A percentile compares a stretch with the other conserved stretches of the same genome.
These are phyloP conservation scores for Aphrocallistes beatrix DNA, from an alignment of 37 sponge, comb jelly and placozoan species.

Conservation along the genomic window DNA sequence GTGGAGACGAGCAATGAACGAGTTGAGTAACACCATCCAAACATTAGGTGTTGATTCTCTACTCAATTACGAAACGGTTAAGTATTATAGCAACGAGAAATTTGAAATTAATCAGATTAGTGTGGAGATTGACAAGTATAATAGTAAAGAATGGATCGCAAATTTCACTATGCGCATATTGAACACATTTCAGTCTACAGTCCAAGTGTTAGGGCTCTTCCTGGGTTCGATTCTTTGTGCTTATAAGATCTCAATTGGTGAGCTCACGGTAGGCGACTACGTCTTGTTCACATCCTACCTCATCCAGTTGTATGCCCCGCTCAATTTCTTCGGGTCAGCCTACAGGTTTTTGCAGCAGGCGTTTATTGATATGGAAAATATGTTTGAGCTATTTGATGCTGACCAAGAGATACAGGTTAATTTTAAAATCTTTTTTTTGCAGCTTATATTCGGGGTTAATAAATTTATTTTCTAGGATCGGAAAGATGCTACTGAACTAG, in stretches of 20 bases:
- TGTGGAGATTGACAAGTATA: slow-evolving; percentile 48
- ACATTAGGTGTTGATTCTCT: slow-evolving; percentile 88
- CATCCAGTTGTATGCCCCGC: slow-evolving; percentile 84
- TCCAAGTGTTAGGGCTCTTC: slow-evolving; percentile 67
- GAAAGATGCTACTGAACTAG: slow-evolving; percentile 2
- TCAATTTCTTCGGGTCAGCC: slow-evolving; percentile 94
- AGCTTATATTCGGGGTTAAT: background rate
- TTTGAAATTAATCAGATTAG: slow-evolving; percentile 74
- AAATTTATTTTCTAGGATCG: background rate
- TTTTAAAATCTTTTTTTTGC: background rate
- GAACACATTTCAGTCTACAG: slow-evolving; percentile 64
- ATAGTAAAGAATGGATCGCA: slow-evolving; percentile 62
- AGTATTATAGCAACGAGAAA: slow-evolving; percentile 83
- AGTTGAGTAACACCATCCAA: slow-evolving; percentile 61
- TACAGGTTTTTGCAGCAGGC: slow-evolving; percentile 92
- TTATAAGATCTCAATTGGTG: slow-evolving; percentile 63
- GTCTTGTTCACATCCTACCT: slow-evolving; percentile 94
- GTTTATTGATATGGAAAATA: slow-evolving; percentile 98
- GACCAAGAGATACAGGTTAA: slow-evolving; percentile 59
- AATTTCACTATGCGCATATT: slow-evolving; percentile 56
- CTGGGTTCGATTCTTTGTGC: slow-evolving; percentile 82
- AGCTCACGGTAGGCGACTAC: slow-evolving; percentile 81
- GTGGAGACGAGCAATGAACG: slow-evolving; percentile 79
- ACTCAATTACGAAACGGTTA: slow-evolving; percentile 98
- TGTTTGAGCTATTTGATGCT: slow-evolving; percentile 87